Conservation (phyloP, 2,888 invertebrate species). For the Lamellibrachia satsuma region DNA sequence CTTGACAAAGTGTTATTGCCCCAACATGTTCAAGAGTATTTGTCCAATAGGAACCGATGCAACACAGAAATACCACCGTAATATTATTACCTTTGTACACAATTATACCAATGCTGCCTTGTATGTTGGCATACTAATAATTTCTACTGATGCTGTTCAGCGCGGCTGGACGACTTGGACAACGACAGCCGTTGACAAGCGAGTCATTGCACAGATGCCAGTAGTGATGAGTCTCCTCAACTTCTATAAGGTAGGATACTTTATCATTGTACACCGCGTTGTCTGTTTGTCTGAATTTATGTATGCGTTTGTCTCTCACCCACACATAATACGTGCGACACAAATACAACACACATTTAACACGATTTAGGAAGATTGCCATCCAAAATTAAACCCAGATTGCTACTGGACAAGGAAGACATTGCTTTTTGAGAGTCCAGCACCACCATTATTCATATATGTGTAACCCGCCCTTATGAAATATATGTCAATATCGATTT, state of each 20-base stretch:
- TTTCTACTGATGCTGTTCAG: neutral
- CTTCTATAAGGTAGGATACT: neutral
- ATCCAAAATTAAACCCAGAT: no score
- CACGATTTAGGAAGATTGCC: no score
- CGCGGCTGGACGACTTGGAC: slow-evolving; percentile 22
- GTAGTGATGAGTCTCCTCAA: neutral
- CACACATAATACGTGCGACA: neutral
- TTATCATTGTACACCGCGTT: neutral
- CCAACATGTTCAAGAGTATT: no score
- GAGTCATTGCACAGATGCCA: slow-evolving; percentile 8
- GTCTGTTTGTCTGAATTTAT: neutral
- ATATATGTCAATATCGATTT: no score
- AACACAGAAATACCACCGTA: no score
- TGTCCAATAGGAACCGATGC: no score
- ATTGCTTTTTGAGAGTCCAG: no score
- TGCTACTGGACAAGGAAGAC: no score
- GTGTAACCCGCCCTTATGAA: no score
- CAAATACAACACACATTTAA: no score
- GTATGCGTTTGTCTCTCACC: neutral
- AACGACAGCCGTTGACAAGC: neutral
- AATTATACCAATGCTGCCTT: neutral
- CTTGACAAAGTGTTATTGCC: no score
- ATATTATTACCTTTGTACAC: neutral
- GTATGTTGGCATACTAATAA: neutral
- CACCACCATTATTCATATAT: no score